Conservation (phyloP, 2,888 invertebrate genomes). For the Eristalis intricaria region DNA sequence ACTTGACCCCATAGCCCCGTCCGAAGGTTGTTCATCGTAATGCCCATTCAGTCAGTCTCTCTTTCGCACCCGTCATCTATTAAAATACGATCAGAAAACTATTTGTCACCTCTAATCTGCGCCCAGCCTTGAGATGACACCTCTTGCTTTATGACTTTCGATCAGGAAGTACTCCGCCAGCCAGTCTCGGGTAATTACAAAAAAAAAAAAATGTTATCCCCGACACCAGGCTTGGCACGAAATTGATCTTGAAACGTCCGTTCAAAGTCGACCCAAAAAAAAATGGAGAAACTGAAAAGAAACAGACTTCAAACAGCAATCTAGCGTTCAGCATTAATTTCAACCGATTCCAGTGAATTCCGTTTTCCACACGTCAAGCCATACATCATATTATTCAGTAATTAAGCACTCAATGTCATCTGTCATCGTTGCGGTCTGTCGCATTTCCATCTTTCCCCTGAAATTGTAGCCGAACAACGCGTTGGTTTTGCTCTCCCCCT, state of each 20-base stretch:
- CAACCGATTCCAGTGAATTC: slow-evolving; percentile 28
- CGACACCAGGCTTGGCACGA: neutral
- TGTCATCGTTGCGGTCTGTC: slow-evolving; percentile 67
- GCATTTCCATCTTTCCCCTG: slow-evolving; percentile 61
- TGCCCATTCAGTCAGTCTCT: neutral
- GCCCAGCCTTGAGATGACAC: neutral
- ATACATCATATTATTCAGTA: slow-evolving; percentile 61
- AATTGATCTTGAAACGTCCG: neutral
- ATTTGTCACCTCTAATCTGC: neutral
- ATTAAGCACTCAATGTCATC: slow-evolving; percentile 70
- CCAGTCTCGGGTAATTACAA: neutral
- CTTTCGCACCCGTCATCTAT: neutral
- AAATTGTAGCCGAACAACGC: slow-evolving; percentile 54
- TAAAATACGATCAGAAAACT: neutral
- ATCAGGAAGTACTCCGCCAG: neutral
- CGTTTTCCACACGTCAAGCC: slow-evolving; percentile 36
- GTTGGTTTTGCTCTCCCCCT: neutral
- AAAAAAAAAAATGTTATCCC: slow-evolving; percentile 2
- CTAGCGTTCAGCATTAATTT: neutral
- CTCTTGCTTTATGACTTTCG: neutral
- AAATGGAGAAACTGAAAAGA: neutral
- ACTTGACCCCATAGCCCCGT: neutral
- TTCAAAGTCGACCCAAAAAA: neutral
- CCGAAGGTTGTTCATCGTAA: neutral
- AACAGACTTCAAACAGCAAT: neutral